Evolutionary conservation across 2,888 invertebrate genomes (phyloP).

Genomic region (Bhutanitis thaidina): DNA sequence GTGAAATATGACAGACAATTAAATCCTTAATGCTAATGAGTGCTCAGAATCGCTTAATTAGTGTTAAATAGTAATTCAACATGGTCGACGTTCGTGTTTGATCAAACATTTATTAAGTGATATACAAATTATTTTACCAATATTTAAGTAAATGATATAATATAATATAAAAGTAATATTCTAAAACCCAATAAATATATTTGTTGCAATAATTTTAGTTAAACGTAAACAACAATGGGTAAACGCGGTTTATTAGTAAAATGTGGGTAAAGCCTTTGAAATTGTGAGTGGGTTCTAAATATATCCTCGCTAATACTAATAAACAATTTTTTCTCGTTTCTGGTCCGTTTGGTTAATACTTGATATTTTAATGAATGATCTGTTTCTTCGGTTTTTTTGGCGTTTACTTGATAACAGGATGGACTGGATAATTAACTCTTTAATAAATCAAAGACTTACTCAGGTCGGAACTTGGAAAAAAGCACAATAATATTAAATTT

Average conservation of each 20-base stretch:
- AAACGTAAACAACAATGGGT: no score
- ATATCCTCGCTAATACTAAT: not conserved
- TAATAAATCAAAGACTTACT: no score
- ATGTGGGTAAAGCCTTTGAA: not conserved
- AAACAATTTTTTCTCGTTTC: no score
- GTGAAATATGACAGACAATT: constrained; percentile 8
- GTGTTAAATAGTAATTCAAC: constrained; percentile 16
- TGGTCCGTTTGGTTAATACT: no score
- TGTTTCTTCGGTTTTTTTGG: no score
- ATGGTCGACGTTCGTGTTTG: not conserved
- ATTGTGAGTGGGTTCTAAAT: constrained; percentile 10
- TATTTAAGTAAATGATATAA: not conserved
- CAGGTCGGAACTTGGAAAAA: no score
- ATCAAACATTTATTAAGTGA: not conserved
- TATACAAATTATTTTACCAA: not conserved
- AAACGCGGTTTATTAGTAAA: no score
- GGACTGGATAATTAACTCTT: no score
- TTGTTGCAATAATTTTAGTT: not conserved
- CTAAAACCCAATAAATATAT: not conserved
- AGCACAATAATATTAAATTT: no score
- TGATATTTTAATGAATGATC: no score
- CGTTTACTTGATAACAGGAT: no score
- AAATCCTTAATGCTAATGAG: constrained; percentile 31
- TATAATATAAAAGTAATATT: no score
- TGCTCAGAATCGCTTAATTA: constrained; percentile 36